phyloP scores from a whole-genome alignment of 2,888 invertebrate genomes.

The Brassicogethes aeneus region DNA sequence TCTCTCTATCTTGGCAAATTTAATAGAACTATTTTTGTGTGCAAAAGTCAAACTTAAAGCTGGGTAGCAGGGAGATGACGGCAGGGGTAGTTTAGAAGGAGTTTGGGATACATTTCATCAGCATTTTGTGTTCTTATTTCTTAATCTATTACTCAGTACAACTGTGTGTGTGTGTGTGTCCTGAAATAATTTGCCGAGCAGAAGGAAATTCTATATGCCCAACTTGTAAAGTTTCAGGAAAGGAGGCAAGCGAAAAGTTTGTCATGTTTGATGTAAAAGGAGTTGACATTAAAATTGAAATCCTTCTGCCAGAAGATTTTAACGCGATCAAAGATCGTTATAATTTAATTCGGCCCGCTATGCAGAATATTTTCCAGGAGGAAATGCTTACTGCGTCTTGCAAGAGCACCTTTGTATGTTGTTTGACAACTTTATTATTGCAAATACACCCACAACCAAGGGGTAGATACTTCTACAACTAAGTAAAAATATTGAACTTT shows the following conservation, averaged over 20 bases:
- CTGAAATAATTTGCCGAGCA: slow-evolving; percentile 37
- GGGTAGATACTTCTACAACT: too few relatives aligned
- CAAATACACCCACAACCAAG: slow-evolving; percentile 9
- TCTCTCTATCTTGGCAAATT: too few relatives aligned
- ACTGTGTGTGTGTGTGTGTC: slow-evolving; percentile 36
- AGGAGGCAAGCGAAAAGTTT: slow-evolving; percentile 31
- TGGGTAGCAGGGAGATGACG: slow-evolving; percentile 4
- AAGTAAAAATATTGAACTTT: too few relatives aligned
- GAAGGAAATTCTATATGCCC: slow-evolving; percentile 41
- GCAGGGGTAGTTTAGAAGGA: background rate
- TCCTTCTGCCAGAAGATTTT: slow-evolving; percentile 37
- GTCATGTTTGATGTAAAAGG: slow-evolving; percentile 42
- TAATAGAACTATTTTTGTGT: too few relatives aligned
- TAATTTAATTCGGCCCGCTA: slow-evolving; percentile 33
- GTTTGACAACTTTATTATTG: slow-evolving; percentile 1
- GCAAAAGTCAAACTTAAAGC: too few relatives aligned
- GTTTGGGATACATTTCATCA: slow-evolving; percentile 28
- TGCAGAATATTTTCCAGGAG: slow-evolving; percentile 17
- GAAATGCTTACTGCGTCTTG: slow-evolving; percentile 9
- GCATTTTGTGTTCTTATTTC: slow-evolving; percentile 33
- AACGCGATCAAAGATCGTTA: slow-evolving; percentile 40
- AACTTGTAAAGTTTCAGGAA: slow-evolving; percentile 36
- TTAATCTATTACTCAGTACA: slow-evolving; percentile 37
- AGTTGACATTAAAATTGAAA: slow-evolving; percentile 44
- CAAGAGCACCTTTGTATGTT: background rate